These are phyloP conservation scores for Torymus aiolomorphi DNA, from an alignment of 2,888 invertebrate genomes.

Conservation along the genomic window DNA sequence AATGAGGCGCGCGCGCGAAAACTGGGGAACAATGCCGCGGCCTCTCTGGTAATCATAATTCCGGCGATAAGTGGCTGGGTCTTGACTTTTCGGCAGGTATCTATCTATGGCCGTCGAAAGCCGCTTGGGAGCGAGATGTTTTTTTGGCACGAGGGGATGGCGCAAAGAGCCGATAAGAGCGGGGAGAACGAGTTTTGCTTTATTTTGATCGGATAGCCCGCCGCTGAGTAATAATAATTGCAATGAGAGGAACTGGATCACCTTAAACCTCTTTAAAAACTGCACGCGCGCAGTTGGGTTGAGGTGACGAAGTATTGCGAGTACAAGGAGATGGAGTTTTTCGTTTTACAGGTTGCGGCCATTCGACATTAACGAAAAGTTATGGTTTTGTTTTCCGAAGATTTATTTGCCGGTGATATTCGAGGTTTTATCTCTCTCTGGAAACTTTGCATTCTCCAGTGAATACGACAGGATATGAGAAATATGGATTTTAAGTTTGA, in stretches of 20 bases:
- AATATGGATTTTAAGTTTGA: no score
- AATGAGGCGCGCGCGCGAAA: background rate
- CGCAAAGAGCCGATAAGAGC: background rate
- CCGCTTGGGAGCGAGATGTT: no score
- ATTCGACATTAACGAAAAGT: no score
- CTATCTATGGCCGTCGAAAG: background rate
- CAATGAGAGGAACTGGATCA: slow-evolving; percentile 16
- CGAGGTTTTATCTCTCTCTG: no score
- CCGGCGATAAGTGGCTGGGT: background rate
- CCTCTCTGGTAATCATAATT: background rate
- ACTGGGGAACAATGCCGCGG: background rate
- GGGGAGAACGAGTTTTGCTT: background rate
- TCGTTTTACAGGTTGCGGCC: no score
- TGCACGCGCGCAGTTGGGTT: background rate
- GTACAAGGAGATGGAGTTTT: no score
- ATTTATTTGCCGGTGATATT: no score
- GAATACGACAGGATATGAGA: no score
- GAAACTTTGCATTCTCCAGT: no score
- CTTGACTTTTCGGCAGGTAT: background rate
- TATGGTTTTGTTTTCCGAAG: no score
- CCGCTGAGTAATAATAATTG: background rate
- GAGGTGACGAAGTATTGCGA: no score
- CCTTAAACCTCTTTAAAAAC: slow-evolving; percentile 5
- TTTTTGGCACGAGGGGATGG: background rate
- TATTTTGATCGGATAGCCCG: background rate